Base-by-base conservation (phyloP, 2,888 invertebrate species). In the Cotesia congregata region DNA sequence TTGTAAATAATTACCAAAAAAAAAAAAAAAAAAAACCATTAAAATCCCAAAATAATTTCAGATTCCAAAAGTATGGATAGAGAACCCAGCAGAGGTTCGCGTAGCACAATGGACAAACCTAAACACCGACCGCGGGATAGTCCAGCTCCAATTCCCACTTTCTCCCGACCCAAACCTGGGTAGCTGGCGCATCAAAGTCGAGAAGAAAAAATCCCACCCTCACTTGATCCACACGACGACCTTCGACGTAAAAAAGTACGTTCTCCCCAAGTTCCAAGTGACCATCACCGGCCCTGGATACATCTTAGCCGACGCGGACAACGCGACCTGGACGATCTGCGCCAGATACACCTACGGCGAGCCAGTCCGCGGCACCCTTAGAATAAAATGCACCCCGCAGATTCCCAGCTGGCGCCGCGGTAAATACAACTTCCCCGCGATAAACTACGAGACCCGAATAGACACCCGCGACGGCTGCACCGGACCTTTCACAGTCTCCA, bases 51-150 rank as follows among this genome's bases (percentile, higher is more conserved):
- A 30, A 30, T 2, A 30, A 1, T 30, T 50, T 50, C 83, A 94
- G 94, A 91, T 94, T 79, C 90, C 92, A 17, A 92, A 93, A 84
- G 90, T 94, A 70, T 93, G 92, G 92, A 90, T 94, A 12, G 92
- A 93, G 87, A 93, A 93, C 81, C 94, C 94, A 0, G 89, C 91
- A 0, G 93, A 92, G 0, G 91, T 93, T 0, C 91, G 92, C 5
- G 92, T 94, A 0, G 91, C 92, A 0, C 92, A 93, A 81, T 95
- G 94, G 94, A 88, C 89, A 38, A 91, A 91, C 69, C 89, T 93
- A 1, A 91, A 91, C 64, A 92, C 92, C 0, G 90, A 92, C 77
- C 90, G 92, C 30, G 94, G 94, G 2, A 87, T 94, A 71, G 91
- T 91, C 0, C 94, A 94, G 90, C 82, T 90, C 82, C 82, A 87